phyloP scores from a whole-genome alignment of 2,797 vertebrate species.

The Salmo trutta region DNA sequence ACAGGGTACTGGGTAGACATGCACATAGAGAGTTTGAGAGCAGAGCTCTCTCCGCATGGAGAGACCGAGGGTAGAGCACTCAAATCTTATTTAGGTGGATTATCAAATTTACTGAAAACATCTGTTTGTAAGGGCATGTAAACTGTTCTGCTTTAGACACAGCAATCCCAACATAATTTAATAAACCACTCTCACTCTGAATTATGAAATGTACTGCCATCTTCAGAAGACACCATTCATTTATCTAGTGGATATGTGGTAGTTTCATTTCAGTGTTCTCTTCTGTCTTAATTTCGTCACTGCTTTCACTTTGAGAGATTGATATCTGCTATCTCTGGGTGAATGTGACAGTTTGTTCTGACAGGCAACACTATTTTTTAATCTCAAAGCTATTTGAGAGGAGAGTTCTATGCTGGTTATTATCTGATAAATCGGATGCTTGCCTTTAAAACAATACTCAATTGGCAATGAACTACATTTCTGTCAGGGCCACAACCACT shows the following conservation, averaged over 20 bases:
- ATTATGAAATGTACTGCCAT: neutral
- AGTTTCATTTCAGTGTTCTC: neutral
- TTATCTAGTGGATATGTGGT: neutral
- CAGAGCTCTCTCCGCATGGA: neutral
- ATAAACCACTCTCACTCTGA: neutral
- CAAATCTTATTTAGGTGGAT: neutral
- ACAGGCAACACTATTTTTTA: neutral
- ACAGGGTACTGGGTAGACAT: neutral
- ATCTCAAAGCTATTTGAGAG: neutral
- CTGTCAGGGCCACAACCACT: neutral
- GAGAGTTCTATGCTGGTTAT: neutral
- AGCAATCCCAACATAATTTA: neutral
- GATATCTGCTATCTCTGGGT: neutral
- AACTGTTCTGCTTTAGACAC: neutral
- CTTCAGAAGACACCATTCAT: neutral
- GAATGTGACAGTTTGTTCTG: neutral
- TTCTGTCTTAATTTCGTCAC: neutral
- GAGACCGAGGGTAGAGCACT: neutral
- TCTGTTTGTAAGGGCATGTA: neutral
- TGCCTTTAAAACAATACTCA: neutral
- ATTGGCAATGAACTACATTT: neutral
- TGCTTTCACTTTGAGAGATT: neutral
- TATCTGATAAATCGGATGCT: neutral
- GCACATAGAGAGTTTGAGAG: neutral
- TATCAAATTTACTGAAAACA: neutral